Base-by-base conservation (phyloP, 2,797 vertebrate species). In the Fistularia tabacaria region DNA sequence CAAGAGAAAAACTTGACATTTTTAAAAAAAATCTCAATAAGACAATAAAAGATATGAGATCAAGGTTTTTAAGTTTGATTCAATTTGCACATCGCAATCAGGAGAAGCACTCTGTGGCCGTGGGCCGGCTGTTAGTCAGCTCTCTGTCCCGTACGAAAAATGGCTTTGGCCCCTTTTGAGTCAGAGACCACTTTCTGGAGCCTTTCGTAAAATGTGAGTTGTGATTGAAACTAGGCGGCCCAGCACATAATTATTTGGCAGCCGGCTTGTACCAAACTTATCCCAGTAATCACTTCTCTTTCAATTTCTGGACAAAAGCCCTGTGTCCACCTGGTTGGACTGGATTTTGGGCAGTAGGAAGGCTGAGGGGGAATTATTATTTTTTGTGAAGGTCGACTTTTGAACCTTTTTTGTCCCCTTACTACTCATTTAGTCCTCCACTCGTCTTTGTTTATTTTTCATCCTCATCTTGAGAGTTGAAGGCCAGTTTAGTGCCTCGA, bases 231-330 rank as follows among this genome's bases (percentile, higher is more conserved):
- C 59, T 42, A 64, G 62, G 59, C 60, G 73, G 74, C 47, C 46
- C 43, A 56, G 66, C 65, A 74, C 57, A 44, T 54, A 49, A 80
- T 83, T 71, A 74, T 84, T 85, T 82, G 43, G 56, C 63, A 71
- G 67, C 66, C 60, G 57, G 59, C 59, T 62, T 59, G 46, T 57
- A 73, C 57, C 59, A 63, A 76, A 76, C 71, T 79, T 72, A 79
- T 81, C 79, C 73, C 77, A 74, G 70, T 85, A 78, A 87, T 87
- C 68, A 82, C 82, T 80, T 77, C 69, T 76, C 76, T 78, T 82
- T 80, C 70, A 75, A 63, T 81, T 71, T 77, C 69, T 71, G 62
- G 60, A 82, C 85, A 83, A 79, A 81, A 76, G 63, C 80, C 69
- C 49, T 69, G 44, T 36, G 59, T 67, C 59, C 69, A 70, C 68